phyloP scores from a whole-genome alignment of 2,888 invertebrate genomes.

The Parnassius orleans region DNA sequence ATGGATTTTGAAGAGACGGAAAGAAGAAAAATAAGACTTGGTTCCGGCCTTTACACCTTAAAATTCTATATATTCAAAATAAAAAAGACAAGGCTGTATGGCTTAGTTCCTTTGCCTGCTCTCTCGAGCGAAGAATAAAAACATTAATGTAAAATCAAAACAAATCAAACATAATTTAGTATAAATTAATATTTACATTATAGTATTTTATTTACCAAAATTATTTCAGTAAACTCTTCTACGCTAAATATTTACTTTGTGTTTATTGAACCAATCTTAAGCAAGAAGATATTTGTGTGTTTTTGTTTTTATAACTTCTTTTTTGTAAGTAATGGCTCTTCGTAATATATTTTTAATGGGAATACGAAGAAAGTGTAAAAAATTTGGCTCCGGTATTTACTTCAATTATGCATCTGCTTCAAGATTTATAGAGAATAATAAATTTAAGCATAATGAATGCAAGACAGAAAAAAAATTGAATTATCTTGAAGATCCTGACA shows the following conservation, averaged over 20 bases:
- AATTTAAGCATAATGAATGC: slow-evolving; percentile 44
- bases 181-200: no score
- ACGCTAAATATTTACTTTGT: not conserved
- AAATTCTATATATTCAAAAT: no score
- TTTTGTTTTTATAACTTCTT: not conserved
- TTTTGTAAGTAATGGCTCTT: slow-evolving; percentile 41
- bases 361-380: slow-evolving; percentile 12
- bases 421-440: slow-evolving; percentile 35
- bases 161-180: no score
- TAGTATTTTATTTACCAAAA: not conserved
- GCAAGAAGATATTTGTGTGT: not conserved
- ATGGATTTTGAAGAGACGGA: no score
- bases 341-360: slow-evolving; percentile 26
- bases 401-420: slow-evolving; percentile 5
- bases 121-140: no score
- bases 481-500: slow-evolving; percentile 77
- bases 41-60: no score
- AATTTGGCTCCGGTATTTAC: slow-evolving; percentile 1
- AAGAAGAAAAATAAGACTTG: no score
- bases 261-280: not conserved
- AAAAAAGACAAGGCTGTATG: no score
- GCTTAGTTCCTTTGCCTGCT: no score
- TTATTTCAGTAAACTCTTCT: not conserved
- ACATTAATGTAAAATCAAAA: no score
- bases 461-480: slow-evolving; percentile 57